Evolutionary conservation across 2,888 invertebrate species (phyloP).

Genomic region (Pherbina coryleti): DNA sequence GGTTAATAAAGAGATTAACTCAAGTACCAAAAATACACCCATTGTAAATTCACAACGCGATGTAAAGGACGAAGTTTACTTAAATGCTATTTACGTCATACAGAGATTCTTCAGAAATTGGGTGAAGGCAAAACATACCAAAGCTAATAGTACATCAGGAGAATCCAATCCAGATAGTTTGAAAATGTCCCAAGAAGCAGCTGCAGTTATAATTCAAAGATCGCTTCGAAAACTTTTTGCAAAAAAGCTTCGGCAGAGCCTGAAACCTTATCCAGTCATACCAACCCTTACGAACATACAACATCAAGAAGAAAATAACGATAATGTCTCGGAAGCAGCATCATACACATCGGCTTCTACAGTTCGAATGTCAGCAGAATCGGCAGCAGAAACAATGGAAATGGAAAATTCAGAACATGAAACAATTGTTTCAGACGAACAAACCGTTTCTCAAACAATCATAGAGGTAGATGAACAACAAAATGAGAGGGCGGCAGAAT

Average conservation of each 20-base stretch:
- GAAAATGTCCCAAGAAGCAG: slow-evolving; percentile 71
- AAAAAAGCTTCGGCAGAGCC: slow-evolving; percentile 54
- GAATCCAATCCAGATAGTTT: slow-evolving; percentile 34
- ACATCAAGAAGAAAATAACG: slow-evolving; percentile 51
- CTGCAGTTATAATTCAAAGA: slow-evolving; percentile 74
- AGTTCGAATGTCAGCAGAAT: slow-evolving; percentile 59
- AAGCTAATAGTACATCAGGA: background rate
- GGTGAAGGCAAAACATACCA: slow-evolving; percentile 35
- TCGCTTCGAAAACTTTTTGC: slow-evolving; percentile 72
- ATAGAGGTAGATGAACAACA: background rate
- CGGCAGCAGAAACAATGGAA: slow-evolving; percentile 49
- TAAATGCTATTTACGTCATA: slow-evolving; percentile 57
- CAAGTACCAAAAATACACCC: background rate
- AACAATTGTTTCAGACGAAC: background rate
- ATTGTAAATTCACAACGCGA: background rate
- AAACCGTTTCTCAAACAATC: background rate
- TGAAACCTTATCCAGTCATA: background rate
- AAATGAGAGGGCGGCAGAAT: too few relatives aligned
- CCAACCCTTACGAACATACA: slow-evolving; percentile 41
- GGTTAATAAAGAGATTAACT: background rate
- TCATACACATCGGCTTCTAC: slow-evolving; percentile 62
- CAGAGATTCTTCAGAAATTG: slow-evolving; percentile 57
- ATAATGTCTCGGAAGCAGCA: slow-evolving; percentile 58
- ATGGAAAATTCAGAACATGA: slow-evolving; percentile 14
- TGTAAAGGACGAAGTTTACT: slow-evolving; percentile 40